Percentiles rank a stretch among this genome's conserved stretches.
Conservation (phyloP, 2,888 invertebrate species). For the Colostygia pectinataria region DNA sequence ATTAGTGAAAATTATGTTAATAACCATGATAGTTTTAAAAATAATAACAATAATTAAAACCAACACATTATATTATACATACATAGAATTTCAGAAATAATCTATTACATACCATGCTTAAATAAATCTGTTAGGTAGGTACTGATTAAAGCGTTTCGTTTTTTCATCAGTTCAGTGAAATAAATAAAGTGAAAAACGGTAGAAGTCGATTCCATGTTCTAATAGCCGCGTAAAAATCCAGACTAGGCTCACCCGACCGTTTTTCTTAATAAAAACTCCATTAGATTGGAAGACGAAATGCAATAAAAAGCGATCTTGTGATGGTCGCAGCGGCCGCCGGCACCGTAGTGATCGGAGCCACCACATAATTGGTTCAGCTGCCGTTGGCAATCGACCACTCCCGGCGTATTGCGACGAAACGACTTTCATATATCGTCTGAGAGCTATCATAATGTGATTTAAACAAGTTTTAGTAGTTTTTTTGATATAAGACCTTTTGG, state of each 20-base stretch:
- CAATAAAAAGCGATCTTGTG: slow-evolving; percentile 27
- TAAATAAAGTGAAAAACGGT: too few species aligned
- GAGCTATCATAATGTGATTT: slow-evolving; percentile 37
- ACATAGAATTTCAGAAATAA: too few species aligned
- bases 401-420: slow-evolving; percentile 32
- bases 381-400: slow-evolving; percentile 32
- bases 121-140: too few species aligned
- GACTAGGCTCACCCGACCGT: not conserved
- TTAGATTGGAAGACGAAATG: slow-evolving; percentile 14
- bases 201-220: too few species aligned
- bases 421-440: slow-evolving; percentile 34
- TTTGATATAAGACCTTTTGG: slow-evolving; percentile 7
- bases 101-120: too few species aligned
- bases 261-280: slow-evolving; percentile 9
- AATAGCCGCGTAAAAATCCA: not conserved
- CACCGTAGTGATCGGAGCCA: slow-evolving; percentile 10
- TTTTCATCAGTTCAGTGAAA: too few species aligned
- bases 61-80: too few species aligned
- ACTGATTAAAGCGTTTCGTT: too few species aligned
- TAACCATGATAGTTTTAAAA: too few species aligned
- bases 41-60: too few species aligned
- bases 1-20: too few species aligned
- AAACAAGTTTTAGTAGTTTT: slow-evolving; percentile 31
- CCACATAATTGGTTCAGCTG: slow-evolving; percentile 36
- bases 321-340: slow-evolving; percentile 12